Evolutionary conservation across 2,797 vertebrate species (phyloP), one percentile per base, ranked within the genome.

Genomic region (Triplophysa yarkandensis): DNA sequence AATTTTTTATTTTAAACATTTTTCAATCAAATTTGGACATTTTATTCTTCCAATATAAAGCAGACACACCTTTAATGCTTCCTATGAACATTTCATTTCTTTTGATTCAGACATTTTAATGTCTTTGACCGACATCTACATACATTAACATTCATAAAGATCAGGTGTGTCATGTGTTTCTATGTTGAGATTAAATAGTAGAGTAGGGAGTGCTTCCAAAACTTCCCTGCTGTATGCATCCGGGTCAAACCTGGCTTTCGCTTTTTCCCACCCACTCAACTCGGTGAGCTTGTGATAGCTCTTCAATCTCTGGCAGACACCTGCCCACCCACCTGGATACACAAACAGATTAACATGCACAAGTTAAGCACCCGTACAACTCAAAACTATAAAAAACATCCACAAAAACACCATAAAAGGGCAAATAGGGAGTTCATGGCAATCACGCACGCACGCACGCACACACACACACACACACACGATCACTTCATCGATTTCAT

Each of bases 281-380:
- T 39, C 43, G 44, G 68, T 58, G 78, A 82, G 77, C 75, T 79
- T 83, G 77, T 85, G 80, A 80, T 78, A 67, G 67, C 80, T 82
- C 69, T 72, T 71, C 74, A 73, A 28, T 81, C 71, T 55, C 63
- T 54, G 66, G 54, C 44, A 77, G 52, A 81, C 43, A 39, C 5
- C 21, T 50, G 54, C 48, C 64, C 62, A 65, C 65, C 23, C 63
- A 44, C 71, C 32, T 67, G 27, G 54, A 64, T 68, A 66, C 62
- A 68, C 64, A 79, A 41, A 76, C 23, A 23, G 66, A 62, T 79
- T 68, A 74, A 79, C 76, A 73, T 58, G 81, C 39, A 77, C 28
- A 80, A 41, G 77, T 41, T 3, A 61, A 68, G 32, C 34, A 41
- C 44, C 50, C 28, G 54, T 54, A 43, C 27, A 2, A 68, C 70